A percentile compares a stretch with the other conserved stretches of the same genome.
Evolutionary conservation across 2,797 vertebrate genomes (phyloP).

Genomic region (Sebastolobus alascanus): DNA sequence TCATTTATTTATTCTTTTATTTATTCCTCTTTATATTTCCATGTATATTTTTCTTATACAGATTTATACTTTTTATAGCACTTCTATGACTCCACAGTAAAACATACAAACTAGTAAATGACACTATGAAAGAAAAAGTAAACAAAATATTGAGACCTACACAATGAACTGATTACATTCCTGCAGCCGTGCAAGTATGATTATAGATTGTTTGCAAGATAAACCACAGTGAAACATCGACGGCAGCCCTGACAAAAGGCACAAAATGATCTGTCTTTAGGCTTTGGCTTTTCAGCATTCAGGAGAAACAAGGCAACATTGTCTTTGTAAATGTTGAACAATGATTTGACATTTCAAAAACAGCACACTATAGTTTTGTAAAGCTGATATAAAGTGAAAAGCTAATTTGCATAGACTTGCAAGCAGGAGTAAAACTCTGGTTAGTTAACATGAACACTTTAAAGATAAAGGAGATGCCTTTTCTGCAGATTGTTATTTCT

Average conservation of each 20-base stretch:
- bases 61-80: too few species aligned
- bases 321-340: conserved; percentile 16
- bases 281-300: conserved; percentile 64
- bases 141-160: conserved; percentile 33
- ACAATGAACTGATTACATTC: conserved; percentile 18
- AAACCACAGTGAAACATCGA: conserved; percentile 17
- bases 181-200: conserved; percentile 9
- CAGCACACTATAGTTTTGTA: neutral
- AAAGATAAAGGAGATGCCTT: conserved; percentile 4
- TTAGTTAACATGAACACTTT: neutral
- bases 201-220: conserved; percentile 26
- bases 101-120: conserved; percentile 22
- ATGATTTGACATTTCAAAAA: neutral
- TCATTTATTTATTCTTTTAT: too few species aligned
- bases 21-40: too few species aligned
- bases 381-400: conserved; percentile 14
- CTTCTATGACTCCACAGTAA: neutral
- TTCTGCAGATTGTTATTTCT: neutral
- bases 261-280: conserved; percentile 31
- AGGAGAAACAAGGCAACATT: conserved; percentile 57
- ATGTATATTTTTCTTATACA: too few species aligned
- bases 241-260: conserved; percentile 41
- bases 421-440: conserved; percentile 40
- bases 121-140: neutral
- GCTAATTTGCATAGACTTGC: conserved; percentile 59